Evolutionary conservation across 2,113 vertebrate genomes (phyloP), one percentile per base, ranked within the genome.

Genomic region (Sarotherodon lohbergeri): DNA sequence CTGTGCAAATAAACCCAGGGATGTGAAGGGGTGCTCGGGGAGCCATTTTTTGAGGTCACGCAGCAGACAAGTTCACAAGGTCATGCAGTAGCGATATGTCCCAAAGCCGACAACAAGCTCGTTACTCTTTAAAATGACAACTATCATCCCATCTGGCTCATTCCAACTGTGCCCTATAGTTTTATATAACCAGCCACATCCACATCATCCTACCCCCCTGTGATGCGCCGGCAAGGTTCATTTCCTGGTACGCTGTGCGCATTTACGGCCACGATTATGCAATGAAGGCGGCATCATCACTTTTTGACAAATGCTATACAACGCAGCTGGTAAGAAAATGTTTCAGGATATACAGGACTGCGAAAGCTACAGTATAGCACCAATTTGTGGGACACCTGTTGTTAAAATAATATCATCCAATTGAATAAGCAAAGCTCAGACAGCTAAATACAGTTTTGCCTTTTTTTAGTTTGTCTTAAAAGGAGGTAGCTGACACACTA

Each of bases 181-280:
- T 94, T 95, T 93, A 95, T 78, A 93, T 96, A 93, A 94, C 88
- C 90, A 88, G 73, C 39, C 73, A 87, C 90, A 91, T 94, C 55
- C 87, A 91, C 86, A 89, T 81, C 89, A 86, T 85, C 90, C 89
- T 59, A 61, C 80, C 76, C 85, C 91, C 84, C 88, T 41, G 85
- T 82, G 88, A 90, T 90, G 88, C 84, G 81, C 85, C 86, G 52
- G 80, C 66, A 80, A 91, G 85, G 89, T 93, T 91, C 88, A 84
- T 89, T 94, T 93, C 93, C 93, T 92, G 90, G 80, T 90, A 17
- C 29, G 88, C 85, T 87, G 80, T 56, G 88, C 92, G 86, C 89
- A 90, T 94, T 94, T 92, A 90, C 85, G 83, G 88, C 86, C 89
- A 80, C 29, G 52, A 83, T 94, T 95, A 95, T 94, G 92, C 88